A percentile compares a stretch with the other conserved stretches of the same genome.
phyloP scores from a whole-genome alignment of 2,888 invertebrate genomes.

The Ferdinandea cuprea region DNA sequence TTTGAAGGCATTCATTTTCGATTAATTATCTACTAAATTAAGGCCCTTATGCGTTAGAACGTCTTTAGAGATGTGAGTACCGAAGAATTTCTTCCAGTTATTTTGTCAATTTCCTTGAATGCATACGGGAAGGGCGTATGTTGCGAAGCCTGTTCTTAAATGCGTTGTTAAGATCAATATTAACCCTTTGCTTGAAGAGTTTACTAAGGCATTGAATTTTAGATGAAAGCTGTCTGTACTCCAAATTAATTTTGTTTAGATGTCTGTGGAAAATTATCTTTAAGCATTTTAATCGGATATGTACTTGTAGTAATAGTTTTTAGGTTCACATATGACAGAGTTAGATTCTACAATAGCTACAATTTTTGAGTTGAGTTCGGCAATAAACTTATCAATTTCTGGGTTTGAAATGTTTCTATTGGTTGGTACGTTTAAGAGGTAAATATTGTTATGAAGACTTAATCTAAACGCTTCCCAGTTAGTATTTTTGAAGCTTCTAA shows the following conservation, averaged over 20 bases:
- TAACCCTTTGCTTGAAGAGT: constrained; percentile 16
- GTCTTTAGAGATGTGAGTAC: constrained; percentile 22
- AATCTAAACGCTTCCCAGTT: too few relatives aligned
- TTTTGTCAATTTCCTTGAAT: not conserved
- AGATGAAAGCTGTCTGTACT: constrained; percentile 14
- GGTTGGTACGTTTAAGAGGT: not conserved
- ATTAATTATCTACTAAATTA: constrained; percentile 5
- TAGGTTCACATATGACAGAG: too few relatives aligned
- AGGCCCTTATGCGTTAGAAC: not conserved
- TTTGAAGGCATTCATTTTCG: constrained; percentile 21
- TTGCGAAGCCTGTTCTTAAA: constrained; percentile 2
- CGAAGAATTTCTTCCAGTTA: not conserved
- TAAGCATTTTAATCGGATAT: not conserved
- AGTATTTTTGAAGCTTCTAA: too few relatives aligned
- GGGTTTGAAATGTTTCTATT: not conserved
- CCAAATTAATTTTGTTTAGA: not conserved
- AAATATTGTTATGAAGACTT: too few relatives aligned
- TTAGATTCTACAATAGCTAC: too few relatives aligned
- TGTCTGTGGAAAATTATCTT: constrained; percentile 1
- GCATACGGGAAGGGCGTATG: not conserved
- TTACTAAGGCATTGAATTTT: constrained; percentile 16
- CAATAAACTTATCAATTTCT: not conserved
- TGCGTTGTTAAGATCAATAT: constrained; percentile 1
- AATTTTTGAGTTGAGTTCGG: too few relatives aligned
- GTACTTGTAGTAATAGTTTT: too few relatives aligned